Percentiles rank a stretch among this genome's conserved stretches.
Evolutionary conservation across 2,888 invertebrate genomes (phyloP).

Genomic region (Pachliopta kotzebuea): DNA sequence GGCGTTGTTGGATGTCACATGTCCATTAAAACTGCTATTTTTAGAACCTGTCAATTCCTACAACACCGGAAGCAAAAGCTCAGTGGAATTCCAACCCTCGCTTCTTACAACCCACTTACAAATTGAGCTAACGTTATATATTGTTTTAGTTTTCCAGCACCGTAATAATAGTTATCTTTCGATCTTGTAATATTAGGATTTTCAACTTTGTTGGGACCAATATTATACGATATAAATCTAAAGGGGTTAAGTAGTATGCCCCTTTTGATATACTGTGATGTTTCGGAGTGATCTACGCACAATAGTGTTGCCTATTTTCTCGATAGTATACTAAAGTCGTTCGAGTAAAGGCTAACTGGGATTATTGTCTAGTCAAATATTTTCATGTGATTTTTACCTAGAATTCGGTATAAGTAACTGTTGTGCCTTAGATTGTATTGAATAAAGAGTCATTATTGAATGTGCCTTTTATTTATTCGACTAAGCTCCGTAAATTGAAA

Average conservation of each 20-base stretch:
- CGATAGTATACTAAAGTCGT: slow-evolving; percentile 21
- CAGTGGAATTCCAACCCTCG: too few relatives aligned
- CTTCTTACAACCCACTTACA: too few relatives aligned
- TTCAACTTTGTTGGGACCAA: slow-evolving; percentile 20
- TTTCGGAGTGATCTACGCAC: slow-evolving; percentile 16
- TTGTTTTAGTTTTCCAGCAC: background rate
- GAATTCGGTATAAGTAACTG: slow-evolving; percentile 30
- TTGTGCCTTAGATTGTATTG: slow-evolving; percentile 46
- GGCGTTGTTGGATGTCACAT: too few relatives aligned
- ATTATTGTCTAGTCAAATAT: slow-evolving; percentile 53
- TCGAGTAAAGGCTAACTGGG: slow-evolving; percentile 34
- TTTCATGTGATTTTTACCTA: slow-evolving; percentile 36
- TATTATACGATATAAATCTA: background rate
- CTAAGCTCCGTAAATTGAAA: too few relatives aligned
- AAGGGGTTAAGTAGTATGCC: background rate
- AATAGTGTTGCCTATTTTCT: slow-evolving; percentile 14
- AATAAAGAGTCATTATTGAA: slow-evolving; percentile 40
- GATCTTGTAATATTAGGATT: background rate
- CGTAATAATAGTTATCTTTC: background rate
- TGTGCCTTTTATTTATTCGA: background rate
- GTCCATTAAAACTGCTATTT: too few relatives aligned
- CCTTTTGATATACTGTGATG: slow-evolving; percentile 21
- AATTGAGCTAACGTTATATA: too few relatives aligned
- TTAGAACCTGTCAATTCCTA: too few relatives aligned
- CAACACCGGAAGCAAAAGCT: too few relatives aligned